Evolutionary conservation across 2,113 vertebrate genomes (phyloP), one percentile per base, ranked within the genome.

Genomic region (Gila orcuttii): DNA sequence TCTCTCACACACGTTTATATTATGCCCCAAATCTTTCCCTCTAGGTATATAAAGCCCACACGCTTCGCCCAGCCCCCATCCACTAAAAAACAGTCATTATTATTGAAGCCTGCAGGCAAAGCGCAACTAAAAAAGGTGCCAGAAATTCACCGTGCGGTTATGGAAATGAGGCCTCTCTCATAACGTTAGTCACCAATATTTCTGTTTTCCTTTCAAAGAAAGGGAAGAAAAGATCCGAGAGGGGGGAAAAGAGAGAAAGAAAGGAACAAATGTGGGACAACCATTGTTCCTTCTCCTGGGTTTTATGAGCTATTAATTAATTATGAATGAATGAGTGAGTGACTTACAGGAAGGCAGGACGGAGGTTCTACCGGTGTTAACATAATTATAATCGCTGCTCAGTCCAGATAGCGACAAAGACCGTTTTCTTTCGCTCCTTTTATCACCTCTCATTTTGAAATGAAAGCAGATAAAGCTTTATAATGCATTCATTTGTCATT

Each of bases 361-460:
- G 87, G 81, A 88, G 89, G 90, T 92, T 89, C 90, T 88, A 91
- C 28, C 89, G 92, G 92, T 92, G 91, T 94, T 94, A 94, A 93
- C 91, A 93, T 95, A 95, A 95, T 95, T 95, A 95, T 92, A 91
- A 91, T 92, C 91, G 85, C 89, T 80, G 83, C 84, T 90, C 57
- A 15, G 86, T 90, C 88, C 92, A 89, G 93, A 94, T 91, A 90
- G 88, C 87, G 86, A 90, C 80, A 82, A 89, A 89, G 90, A 86
- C 88, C 89, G 88, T 88, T 93, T 88, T 89, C 89, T 91, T 89
- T 91, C 90, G 89, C 87, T 90, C 91, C 91, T 93, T 95, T 95
- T 94, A 95, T 95, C 94, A 89, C 92, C 91, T 94, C 93, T 94
- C 92, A 94, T 95, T 96, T 95, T 90, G 89, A 94, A 94, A 93